Conservation (phyloP, 1,140 invertebrate genomes). For the Zaprionus taronus region DNA sequence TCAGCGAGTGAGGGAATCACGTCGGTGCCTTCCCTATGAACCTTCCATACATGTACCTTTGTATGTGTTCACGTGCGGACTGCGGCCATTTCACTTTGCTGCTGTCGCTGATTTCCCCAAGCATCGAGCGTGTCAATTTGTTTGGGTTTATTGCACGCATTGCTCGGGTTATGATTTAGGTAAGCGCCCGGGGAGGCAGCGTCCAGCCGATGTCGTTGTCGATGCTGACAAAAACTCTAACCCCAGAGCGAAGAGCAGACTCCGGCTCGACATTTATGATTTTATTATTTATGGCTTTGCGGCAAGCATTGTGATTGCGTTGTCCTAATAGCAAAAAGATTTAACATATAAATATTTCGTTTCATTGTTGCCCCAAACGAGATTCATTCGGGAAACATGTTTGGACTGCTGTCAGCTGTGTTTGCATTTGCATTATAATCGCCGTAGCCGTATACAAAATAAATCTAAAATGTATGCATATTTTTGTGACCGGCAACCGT, state of each 20-base stretch:
- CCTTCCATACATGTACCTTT: not conserved
- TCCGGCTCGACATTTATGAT: constrained; percentile 59
- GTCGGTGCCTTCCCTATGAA: not conserved
- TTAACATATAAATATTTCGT: constrained; percentile 75
- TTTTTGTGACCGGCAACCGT: constrained; percentile 58
- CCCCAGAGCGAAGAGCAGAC: constrained; percentile 15
- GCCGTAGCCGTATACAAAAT: constrained; percentile 63
- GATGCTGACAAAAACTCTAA: constrained; percentile 45
- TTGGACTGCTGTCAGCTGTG: constrained; percentile 71
- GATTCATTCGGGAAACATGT: constrained; percentile 45
- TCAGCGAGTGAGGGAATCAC: not conserved
- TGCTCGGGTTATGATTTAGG: constrained; percentile 71
- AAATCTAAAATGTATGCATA: constrained; percentile 74
- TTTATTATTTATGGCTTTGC: constrained; percentile 76
- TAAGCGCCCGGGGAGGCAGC: constrained; percentile 50
- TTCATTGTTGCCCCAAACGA: constrained; percentile 20
- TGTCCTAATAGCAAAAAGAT: constrained; percentile 61
- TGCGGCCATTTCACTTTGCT: constrained; percentile 53
- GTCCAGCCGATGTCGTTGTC: constrained; percentile 26
- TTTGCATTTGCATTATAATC: constrained; percentile 79
- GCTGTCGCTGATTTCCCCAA: constrained; percentile 71
- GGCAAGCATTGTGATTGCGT: constrained; percentile 45
- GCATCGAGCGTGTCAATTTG: constrained; percentile 74
- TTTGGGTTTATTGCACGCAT: constrained; percentile 61
- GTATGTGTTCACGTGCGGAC: constrained; percentile 6